Evolutionary conservation across 2,888 invertebrate species (phyloP).

Genomic region (Yponomeuta sedellus): DNA sequence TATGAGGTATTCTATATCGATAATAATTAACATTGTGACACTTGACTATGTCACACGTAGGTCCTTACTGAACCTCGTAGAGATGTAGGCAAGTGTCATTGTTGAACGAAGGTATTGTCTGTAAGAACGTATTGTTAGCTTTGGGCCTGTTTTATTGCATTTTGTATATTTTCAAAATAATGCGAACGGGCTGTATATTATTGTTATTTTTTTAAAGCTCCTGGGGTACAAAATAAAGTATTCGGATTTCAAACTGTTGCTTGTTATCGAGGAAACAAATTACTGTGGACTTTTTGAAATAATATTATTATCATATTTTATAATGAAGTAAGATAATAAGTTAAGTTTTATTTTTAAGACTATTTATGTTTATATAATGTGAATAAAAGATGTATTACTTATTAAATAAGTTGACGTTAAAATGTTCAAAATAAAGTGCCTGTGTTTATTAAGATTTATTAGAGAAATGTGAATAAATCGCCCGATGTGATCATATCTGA

Average conservation of each 20-base stretch:
- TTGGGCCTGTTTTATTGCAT: no score
- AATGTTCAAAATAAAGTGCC: constrained; percentile 42
- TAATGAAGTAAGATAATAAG: constrained; percentile 17
- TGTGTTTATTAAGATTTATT: constrained; percentile 24
- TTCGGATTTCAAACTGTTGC: background rate
- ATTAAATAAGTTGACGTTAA: background rate
- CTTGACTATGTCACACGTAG: no score
- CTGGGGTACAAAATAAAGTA: constrained; percentile 3
- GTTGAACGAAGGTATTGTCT: no score
- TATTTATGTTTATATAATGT: constrained; percentile 20
- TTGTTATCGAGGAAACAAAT: background rate
- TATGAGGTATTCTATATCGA: no score
- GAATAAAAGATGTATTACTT: constrained; percentile 7
- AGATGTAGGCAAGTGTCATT: no score
- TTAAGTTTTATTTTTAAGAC: constrained; percentile 19
- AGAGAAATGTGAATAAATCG: constrained; percentile 21
- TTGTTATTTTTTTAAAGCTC: background rate
- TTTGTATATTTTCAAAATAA: no score
- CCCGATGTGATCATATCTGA: constrained; percentile 30
- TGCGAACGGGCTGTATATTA: background rate
- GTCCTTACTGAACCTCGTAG: no score
- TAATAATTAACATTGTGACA: no score
- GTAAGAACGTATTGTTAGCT: no score
- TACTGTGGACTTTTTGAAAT: background rate
- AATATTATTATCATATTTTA: background rate